Percentiles rank a stretch among this genome's conserved stretches.
Evolutionary conservation across 1,140 invertebrate genomes (phyloP).

Genomic region (Phymorhynchus buccinoides): DNA sequence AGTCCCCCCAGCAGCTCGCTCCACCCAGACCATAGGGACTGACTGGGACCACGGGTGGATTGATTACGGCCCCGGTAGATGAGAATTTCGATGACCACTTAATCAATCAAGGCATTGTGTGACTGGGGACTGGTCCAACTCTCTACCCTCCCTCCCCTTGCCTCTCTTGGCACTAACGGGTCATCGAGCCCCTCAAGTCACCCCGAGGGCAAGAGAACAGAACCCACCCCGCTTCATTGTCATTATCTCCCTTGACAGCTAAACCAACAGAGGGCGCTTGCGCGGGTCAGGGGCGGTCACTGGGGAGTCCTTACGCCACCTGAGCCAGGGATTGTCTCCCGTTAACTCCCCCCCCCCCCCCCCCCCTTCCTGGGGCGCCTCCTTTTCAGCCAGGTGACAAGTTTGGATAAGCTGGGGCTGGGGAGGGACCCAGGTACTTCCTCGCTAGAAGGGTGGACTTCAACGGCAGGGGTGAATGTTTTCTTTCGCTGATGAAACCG

Average conservation of each 20-base stretch:
- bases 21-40: neutral
- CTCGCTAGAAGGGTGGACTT: neutral
- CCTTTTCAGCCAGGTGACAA: neutral
- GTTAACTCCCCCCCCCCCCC: neutral
- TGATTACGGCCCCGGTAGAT: neutral
- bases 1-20: neutral
- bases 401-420: neutral
- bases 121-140: too few species aligned
- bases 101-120: neutral
- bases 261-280: neutral
- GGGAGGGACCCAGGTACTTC: neutral
- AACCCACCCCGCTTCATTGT: neutral
- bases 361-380: too few species aligned
- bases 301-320: neutral
- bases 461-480: neutral
- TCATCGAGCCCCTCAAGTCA: neutral
- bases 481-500: neutral
- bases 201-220: neutral
- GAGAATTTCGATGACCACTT: conserved; percentile 12
- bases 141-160: neutral
- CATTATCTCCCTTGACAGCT: conserved; percentile 28
- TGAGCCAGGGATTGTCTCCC: neutral
- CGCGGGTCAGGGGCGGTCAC: neutral
- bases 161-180: neutral
- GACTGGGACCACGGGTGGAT: neutral